Percentiles rank a stretch among this genome's conserved stretches.
These are phyloP conservation scores for Erebia aethiops DNA, from an alignment of 2,888 invertebrate species.

Conservation along the genomic window DNA sequence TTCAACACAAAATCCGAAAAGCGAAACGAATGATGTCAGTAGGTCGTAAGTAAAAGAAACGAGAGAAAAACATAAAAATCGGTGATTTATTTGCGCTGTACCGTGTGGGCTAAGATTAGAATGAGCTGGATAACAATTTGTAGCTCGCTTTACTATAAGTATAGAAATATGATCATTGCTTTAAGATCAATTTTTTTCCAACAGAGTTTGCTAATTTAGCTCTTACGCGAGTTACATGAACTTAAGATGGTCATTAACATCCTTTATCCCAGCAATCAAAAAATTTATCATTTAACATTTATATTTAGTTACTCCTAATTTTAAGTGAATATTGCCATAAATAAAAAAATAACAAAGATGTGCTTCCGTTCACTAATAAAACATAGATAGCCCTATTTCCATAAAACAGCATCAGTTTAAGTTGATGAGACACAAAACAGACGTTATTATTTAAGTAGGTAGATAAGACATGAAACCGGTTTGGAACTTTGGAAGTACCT, in stretches of 20 bases:
- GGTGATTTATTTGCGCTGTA: constrained; percentile 21
- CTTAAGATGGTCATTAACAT: too few species aligned
- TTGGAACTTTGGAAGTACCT: neutral
- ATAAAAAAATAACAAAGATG: too few species aligned
- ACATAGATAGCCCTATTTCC: neutral
- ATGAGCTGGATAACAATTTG: constrained; percentile 1
- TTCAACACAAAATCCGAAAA: constrained; percentile 11
- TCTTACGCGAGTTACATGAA: too few species aligned
- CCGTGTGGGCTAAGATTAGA: constrained; percentile 16
- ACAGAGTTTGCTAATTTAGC: neutral
- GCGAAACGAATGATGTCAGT: constrained; percentile 31
- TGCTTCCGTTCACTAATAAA: too few species aligned
- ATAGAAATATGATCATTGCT: neutral
- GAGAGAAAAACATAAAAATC: constrained; percentile 12
- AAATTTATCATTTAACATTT: too few species aligned
- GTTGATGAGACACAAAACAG: too few species aligned
- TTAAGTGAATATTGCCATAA: too few species aligned
- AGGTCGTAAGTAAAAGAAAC: constrained; percentile 28
- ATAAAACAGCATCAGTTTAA: neutral
- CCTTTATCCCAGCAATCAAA: too few species aligned
- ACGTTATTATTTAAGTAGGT: too few species aligned
- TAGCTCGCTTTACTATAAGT: neutral
- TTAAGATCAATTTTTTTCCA: neutral
- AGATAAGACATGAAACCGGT: neutral
- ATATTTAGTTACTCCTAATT: too few species aligned